Evolutionary conservation across 2,113 vertebrate species (phyloP).

Genomic region (Mustelus asterias): DNA sequence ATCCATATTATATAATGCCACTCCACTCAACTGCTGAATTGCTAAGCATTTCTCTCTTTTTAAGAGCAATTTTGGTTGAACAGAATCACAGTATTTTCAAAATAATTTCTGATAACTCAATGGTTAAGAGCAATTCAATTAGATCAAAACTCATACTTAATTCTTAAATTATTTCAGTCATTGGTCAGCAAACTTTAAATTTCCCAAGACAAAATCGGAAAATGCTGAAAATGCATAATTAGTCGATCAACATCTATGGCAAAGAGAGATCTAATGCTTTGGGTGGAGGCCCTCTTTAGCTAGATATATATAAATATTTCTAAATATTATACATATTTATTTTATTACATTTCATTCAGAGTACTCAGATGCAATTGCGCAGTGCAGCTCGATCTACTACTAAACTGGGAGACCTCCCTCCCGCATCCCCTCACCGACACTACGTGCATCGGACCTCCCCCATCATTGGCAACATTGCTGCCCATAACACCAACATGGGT

Average conservation of each 20-base stretch:
- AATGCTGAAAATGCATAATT: neutral
- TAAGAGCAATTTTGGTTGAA: neutral
- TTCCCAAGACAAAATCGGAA: neutral
- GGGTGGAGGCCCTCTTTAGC: neutral
- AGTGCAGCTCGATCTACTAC: no score
- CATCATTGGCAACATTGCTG: no score
- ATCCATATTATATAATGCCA: neutral
- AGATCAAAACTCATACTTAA: neutral
- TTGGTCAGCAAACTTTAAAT: neutral
- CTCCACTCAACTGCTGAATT: neutral
- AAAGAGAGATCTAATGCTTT: neutral
- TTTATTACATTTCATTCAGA: no score
- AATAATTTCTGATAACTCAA: neutral
- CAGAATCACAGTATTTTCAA: neutral
- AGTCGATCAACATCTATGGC: neutral
- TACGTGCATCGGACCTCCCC: no score
- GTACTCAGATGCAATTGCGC: no score
- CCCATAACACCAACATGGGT: no score
- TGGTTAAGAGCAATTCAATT: neutral
- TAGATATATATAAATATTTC: no score
- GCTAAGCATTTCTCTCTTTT: neutral
- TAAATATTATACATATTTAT: no score
- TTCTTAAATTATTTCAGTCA: neutral
- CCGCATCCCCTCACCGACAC: no score
- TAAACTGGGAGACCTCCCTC: no score